Conservation (phyloP, 1,140 invertebrate species). For the Radopholus similis region DNA sequence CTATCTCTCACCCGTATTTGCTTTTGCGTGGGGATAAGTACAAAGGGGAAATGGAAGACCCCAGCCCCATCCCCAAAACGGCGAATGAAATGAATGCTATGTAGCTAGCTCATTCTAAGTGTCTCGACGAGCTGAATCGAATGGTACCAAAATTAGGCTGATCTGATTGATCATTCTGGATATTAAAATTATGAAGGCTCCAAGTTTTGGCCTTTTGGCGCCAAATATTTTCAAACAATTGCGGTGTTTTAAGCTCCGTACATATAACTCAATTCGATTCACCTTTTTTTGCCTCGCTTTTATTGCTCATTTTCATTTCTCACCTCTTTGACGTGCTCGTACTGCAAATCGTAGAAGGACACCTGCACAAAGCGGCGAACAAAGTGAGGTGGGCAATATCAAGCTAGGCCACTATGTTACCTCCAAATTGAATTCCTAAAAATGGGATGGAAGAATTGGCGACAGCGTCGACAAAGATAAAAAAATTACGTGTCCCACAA, state of each 20-base stretch:
- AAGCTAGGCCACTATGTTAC: neutral
- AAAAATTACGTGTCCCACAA: constrained; percentile 35
- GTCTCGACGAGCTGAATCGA: no score
- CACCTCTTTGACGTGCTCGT: constrained; percentile 55
- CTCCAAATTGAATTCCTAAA: constrained; percentile 19
- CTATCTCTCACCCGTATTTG: neutral
- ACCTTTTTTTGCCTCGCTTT: no score
- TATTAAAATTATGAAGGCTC: neutral
- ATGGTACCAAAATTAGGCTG: no score
- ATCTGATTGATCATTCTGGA: no score
- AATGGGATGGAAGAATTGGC: neutral
- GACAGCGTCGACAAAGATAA: neutral
- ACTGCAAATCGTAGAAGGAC: constrained; percentile 29
- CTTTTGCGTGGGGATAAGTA: neutral
- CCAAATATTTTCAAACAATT: no score
- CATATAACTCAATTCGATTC: no score
- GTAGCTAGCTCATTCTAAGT: no score
- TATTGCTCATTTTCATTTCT: no score
- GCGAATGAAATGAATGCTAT: no score
- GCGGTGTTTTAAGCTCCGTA: no score
- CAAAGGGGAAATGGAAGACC: neutral
- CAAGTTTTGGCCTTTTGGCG: no score
- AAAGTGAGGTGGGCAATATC: neutral
- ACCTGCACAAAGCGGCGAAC: no score
- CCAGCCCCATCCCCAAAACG: neutral